Conservation (phyloP, 2,797 vertebrate species). For the Danio albolineatus region DNA sequence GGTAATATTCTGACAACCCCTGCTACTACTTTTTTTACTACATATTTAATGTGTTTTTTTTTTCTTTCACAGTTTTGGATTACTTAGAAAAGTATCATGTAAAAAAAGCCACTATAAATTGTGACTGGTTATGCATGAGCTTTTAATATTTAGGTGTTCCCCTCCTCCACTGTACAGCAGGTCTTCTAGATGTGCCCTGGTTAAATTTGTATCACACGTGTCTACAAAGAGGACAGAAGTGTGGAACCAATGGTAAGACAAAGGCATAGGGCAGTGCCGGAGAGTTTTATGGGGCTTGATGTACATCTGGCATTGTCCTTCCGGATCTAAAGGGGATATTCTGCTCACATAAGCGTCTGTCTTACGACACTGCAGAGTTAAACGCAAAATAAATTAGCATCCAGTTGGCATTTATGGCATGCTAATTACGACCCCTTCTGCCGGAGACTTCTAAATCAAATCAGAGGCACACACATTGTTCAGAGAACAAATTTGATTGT, state of each 20-base stretch:
- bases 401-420: conserved; percentile 63
- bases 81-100: no score
- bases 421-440: conserved; percentile 60
- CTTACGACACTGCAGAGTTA: conserved; percentile 74
- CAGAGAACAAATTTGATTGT: neutral
- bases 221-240: conserved; percentile 66
- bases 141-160: neutral
- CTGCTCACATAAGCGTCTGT: conserved; percentile 68
- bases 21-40: no score
- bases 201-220: conserved; percentile 17
- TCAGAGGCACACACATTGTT: conserved; percentile 14
- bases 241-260: conserved; percentile 77
- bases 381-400: conserved; percentile 76
- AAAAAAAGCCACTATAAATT: no score
- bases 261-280: conserved; percentile 68
- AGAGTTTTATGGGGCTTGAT: conserved; percentile 73
- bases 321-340: conserved; percentile 66
- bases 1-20: no score
- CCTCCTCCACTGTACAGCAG: neutral
- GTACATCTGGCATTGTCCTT: conserved; percentile 61
- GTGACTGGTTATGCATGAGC: no score
- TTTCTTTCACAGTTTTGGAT: no score
- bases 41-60: no score
- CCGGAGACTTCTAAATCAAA: conserved; percentile 31
- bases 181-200: conserved; percentile 1